Base-by-base conservation (phyloP, 2,113 vertebrate genomes). In the Nyctereutes procyonoides region DNA sequence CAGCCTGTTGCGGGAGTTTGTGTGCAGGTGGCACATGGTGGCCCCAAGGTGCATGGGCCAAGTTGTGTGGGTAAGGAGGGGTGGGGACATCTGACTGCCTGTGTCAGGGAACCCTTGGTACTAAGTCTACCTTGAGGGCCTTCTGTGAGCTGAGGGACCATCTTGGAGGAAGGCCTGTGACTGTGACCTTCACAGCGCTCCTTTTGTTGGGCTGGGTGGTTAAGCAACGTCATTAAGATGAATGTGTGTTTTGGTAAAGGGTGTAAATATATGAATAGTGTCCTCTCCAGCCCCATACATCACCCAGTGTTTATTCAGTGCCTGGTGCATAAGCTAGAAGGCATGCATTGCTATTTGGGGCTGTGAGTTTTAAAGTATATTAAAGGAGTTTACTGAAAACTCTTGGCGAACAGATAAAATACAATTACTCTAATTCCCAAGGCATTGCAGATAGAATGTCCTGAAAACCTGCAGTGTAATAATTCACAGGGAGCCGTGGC, bases 401-500 rank as follows among this genome's bases (percentile, higher is more conserved):
- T 82, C 87, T 87, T 92, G 97, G 96, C 97, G 98, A 98, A 98
- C 62, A 98, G 97, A 97, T 98, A 98, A 98, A 98, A 98, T 89
- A 91, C 15, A 62, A 83, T 96, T 97, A 89, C 97, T 92, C 58
- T 77, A 92, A 89, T 92, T 95, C 98, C 98, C 43, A 3, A 98
- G 97, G 67, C 84, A 71, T 20, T 90, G 71, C 94, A 43, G 65
- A 62, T 8, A 80, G 91, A 97, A 88, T 88, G 91, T 97, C 96
- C 90, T 81, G 95, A 89, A 77, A 95, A 93, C 97, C 97, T 96
- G 96, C 88, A 84, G 73, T 92, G 10, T 95, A 97, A 92, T 90
- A 97, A 98, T 84, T 98, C 35, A 53, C 16, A 2, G 80, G 55
- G 92, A 95, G 91, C 96, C 22, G 14, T 56, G 97, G 87, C 89